Evolutionary conservation across 2,888 invertebrate genomes (phyloP), one percentile per base, ranked within the genome.

Genomic region (Callyntrura guangdongensis): DNA sequence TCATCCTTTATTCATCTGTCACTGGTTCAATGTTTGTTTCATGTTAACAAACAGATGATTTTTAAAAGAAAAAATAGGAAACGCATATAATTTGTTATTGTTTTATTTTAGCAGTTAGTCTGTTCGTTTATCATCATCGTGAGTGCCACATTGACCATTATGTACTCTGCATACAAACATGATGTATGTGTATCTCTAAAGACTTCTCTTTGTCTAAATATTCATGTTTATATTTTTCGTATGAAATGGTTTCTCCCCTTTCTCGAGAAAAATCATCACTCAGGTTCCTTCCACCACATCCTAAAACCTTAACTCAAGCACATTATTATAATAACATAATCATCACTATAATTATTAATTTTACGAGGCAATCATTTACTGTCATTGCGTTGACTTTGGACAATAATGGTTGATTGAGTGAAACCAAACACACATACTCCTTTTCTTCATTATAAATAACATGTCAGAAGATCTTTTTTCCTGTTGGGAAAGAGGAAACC

Each of bases 341-440:
- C 20, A 85, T 90, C 79, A 67, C 45, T 49, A 69, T 85, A 25
- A 56, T 67, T 84, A 53, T 85, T 89, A 74, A 49, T 69, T 77
- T 89, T 89, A 79, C 53, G 81, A 86, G 81, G 45, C 82, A 64
- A 90, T 90, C 84, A 85, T 77, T 90, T 79, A 86, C 86, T 89
- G 89, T 89, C 89, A 85, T 36, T 56, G 67, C 45, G 79, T 36
- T 79, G 79, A 56, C 79, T 79, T 79, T 17, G 25, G 53, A 79
- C 79, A 79, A 79, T 79, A 79, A 56, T 79, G 25, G 72, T 45
- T 86, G 74, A 74, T 74, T 86, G 72, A 79, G 79, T 79, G 79
- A 79, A 79, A 59, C 79, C 79, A 79, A 56, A 69, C 36, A 36
- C 14, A 49, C 53, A 77, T 9, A 56, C 59, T 79, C 36, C 9